Base-by-base conservation (phyloP, 1,140 invertebrate species). In the Stegodyphus dumicola region DNA sequence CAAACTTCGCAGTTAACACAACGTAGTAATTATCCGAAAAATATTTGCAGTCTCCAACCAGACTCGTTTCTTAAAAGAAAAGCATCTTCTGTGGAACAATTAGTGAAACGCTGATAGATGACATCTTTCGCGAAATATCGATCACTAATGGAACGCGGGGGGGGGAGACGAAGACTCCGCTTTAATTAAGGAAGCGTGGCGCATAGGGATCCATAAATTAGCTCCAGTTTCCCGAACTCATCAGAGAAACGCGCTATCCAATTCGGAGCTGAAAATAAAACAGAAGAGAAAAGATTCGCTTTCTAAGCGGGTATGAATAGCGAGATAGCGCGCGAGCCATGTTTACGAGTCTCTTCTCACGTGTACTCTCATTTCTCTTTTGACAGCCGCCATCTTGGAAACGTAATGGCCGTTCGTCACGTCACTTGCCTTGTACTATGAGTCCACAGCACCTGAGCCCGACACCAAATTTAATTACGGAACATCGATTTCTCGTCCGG, bases 321-420 rank as follows among this genome's bases (percentile, higher is more conserved):
- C 33, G 33, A 33, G 33, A 33, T 33, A 33, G 33, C 33, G 33
- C 33, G 33, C 3, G 33, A 49, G 6, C 51, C 10, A 75, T 54
- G 18, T 76, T 18, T 60, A 74, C 71, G 71, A 48, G 51, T 74
- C 13, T 77, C n/a, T 15, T 79, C 13, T 53, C 78, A 56, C 53
- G 33, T 53, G 52, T 33, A 33, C 33, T 33, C 33, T 6, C 9
- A 49, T 65, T 70, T 80, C 33, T 81, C 70, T 65, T 80, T 65
- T 74, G 70, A 81, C 69, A 74, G 69, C 49, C 69, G 79, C 79
- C 79, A 81, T 81, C 79, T 81, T 81, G 79, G 67, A 33, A n/a
- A 7, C 6, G 54, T 33, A 56, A 17, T 54, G 71, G 51, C 10
- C 17, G 11, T 56, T 15, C 52, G 71, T 74, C 71, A 74, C 48